A percentile compares a stretch with the other conserved stretches of the same genome.
Evolutionary conservation across 2,113 vertebrate species (phyloP).

Genomic region (Cyanocitta stelleri): DNA sequence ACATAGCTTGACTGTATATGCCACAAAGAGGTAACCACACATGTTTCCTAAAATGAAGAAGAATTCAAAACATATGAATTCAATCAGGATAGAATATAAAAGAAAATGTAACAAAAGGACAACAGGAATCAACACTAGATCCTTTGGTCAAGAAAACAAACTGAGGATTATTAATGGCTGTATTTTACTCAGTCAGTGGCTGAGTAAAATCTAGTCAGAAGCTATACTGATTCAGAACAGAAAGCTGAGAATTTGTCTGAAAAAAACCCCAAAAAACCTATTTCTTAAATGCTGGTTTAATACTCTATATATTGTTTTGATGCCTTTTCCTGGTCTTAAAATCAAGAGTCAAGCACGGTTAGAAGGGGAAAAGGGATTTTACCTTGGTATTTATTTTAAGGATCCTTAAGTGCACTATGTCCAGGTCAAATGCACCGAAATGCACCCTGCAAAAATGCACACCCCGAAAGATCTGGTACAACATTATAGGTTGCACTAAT

Average conservation of each 20-base stretch:
- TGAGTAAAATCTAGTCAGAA: background rate
- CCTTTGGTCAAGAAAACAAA: background rate
- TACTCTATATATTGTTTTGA: background rate
- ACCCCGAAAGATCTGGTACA: too few species aligned
- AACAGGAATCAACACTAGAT: background rate
- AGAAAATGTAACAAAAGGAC: background rate
- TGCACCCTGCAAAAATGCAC: too few species aligned
- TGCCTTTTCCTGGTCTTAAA: too few species aligned
- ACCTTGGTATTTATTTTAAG: too few species aligned
- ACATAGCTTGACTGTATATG: background rate
- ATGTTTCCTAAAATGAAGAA: background rate
- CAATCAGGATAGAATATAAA: background rate
- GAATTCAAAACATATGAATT: background rate
- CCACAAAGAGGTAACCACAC: background rate
- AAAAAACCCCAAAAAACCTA: background rate
- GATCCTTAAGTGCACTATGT: too few species aligned
- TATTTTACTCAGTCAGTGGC: background rate
- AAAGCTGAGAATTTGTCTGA: background rate
- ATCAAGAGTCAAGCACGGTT: too few species aligned
- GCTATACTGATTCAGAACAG: background rate
- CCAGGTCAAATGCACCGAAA: too few species aligned
- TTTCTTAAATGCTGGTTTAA: background rate
- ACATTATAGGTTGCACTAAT: too few species aligned
- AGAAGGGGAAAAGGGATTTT: too few species aligned
- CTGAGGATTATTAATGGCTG: background rate